These are phyloP conservation scores for Eutolmus rufibarbis DNA, from an alignment of 2,888 invertebrate species.

Conservation along the genomic window DNA sequence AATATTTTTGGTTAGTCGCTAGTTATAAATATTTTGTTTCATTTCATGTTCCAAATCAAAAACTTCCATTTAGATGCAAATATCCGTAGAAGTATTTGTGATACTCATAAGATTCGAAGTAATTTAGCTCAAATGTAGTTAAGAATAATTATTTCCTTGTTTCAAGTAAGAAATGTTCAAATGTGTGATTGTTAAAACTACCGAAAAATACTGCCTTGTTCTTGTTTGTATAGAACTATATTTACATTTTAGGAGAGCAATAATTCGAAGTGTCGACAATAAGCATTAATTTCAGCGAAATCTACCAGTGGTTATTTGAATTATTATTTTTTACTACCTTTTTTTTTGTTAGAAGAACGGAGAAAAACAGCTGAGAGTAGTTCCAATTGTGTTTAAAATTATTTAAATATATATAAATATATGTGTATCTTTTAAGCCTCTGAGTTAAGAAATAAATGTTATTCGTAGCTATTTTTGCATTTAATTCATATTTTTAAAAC, in stretches of 20 bases:
- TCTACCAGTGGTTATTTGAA: not conserved
- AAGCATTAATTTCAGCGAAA: not conserved
- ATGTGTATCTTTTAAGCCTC: not conserved
- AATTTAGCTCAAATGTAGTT: not conserved
- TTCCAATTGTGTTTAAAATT: not conserved
- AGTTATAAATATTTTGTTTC: not conserved
- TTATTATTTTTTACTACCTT: not conserved
- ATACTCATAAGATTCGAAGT: not conserved
- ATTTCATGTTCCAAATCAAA: not conserved
- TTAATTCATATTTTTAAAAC: not conserved
- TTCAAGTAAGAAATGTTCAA: not conserved
- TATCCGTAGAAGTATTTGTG: not conserved
- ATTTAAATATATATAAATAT: not conserved
- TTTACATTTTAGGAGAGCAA: not conserved
- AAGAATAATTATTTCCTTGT: not conserved
- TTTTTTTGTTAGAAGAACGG: not conserved
- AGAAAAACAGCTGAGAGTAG: not conserved
- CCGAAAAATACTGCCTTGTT: conserved; percentile 21
- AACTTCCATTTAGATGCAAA: not conserved
- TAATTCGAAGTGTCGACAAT: conserved; percentile 4
- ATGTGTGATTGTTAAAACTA: not conserved
- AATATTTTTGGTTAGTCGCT: conserved; percentile 75
- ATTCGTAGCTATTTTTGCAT: not conserved
- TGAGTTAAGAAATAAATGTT: conserved; percentile 15
- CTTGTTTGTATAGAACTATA: not conserved